Base-by-base conservation (phyloP, 2,113 vertebrate genomes). In the Notarius lentiginosus region DNA sequence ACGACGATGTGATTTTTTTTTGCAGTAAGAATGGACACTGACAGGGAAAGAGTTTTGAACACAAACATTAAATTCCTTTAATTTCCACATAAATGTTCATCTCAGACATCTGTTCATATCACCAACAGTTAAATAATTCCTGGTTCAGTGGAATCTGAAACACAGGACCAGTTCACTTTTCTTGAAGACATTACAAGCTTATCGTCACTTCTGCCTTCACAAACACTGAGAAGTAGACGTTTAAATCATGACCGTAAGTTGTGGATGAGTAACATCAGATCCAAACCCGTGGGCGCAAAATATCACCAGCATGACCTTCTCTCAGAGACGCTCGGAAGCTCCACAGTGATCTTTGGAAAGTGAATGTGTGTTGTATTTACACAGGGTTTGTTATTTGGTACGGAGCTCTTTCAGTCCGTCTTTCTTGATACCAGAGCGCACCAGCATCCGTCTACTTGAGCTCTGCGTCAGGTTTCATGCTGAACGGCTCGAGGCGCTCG, bases 401-500 rank as follows among this genome's bases (percentile, higher is more conserved):
- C 51, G 51, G 51, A 9, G 51, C 51, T 9, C 7, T 53, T 53
- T 75, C 41, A 51, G 72, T 75, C n/a, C n/a, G n/a, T n/a, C 72
- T 73, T 12, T 34, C 24, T n/a, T 8, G n/a, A 17, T 10, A 30
- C 65, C 61, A 17, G 61, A 3, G 22, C n/a, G 1, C 30, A 8
- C 30, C 65, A 14, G 85, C 18, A 0, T 5, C 2, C 30, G 30
- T 66, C 89, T 94, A 95, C 89, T 90, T 91, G 22, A 94, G 89
- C n/a, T 97, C 96, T 0, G 95, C 92, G 0, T 97, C 97, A 0
- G 96, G 92, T 77, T 96, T 96, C 97, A 99, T 97, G 93, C 95
- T 96, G 92, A 99, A 99, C 81, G 97, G 96, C 92, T 99, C 98
- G 88, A 99, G 95, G 24, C 97, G 94, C 92, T 99, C 98, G 0